These are phyloP conservation scores for Ceratitis capitata DNA, from an alignment of 1,140 invertebrate species.

Conservation along the genomic window DNA sequence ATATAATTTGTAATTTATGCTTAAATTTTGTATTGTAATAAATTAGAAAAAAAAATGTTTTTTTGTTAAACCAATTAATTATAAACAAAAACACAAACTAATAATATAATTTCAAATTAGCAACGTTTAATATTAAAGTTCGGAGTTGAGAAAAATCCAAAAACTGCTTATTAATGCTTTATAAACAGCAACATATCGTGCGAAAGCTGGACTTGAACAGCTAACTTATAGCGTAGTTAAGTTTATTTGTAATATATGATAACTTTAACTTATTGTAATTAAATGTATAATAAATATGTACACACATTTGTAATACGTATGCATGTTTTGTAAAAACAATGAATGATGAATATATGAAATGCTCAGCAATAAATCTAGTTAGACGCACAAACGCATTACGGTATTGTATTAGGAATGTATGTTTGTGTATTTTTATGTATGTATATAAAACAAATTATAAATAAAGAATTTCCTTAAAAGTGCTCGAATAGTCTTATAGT, in stretches of 20 bases:
- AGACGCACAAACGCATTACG: neutral
- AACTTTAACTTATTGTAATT: slow-evolving; percentile 17
- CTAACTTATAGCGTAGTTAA: neutral
- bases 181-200: slow-evolving; percentile 24
- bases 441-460: neutral
- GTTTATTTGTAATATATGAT: neutral
- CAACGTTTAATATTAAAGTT: neutral
- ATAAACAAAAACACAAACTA: neutral
- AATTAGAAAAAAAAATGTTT: neutral
- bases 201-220: slow-evolving; percentile 4
- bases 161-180: neutral
- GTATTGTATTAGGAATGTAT: neutral
- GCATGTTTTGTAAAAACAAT: slow-evolving; percentile 21
- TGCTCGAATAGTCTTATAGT: slow-evolving; percentile 21
- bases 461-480: slow-evolving; percentile 25
- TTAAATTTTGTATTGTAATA: slow-evolving; percentile 25
- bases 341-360: neutral
- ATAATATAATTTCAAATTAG: neutral
- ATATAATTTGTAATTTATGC: slow-evolving; percentile 40
- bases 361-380: slow-evolving; percentile 24
- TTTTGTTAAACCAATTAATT: neutral
- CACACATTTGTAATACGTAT: neutral
- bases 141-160: neutral
- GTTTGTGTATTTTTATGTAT: neutral
- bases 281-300: neutral